Evolutionary conservation across 2,113 vertebrate species (phyloP), one percentile per base, ranked within the genome.

Genomic region (Myiozetetes cayanensis): DNA sequence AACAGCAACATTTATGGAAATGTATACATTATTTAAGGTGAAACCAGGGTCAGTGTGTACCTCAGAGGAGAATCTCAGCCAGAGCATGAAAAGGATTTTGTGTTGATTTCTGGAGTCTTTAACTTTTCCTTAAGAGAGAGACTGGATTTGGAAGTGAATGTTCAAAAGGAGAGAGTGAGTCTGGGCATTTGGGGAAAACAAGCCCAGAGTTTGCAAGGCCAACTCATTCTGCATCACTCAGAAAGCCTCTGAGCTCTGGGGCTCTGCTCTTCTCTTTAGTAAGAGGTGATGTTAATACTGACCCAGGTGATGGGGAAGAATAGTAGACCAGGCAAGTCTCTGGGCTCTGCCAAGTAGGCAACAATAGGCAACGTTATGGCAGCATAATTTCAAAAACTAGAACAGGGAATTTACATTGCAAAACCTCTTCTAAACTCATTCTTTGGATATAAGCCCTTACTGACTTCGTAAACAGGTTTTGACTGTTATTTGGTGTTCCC

Each of bases 91-190:
- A 95, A 94, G 53, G 39, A 14, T 80, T 88, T 82, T 0, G 0
- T 56, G 70, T 65, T 94, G 81, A 31, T 94, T 94, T 96, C 63
- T 87, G 88, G 91, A 90, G 39, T 61, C 56, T 88, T 66, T 81
- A 33, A 23, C 70, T 79, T 72, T 83, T 94, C 46, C 72, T 61
- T 56, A 44, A 65, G 75, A 85, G 73, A 62, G 33, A 12, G n/a
- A 39, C 24, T 39, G n/a, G 25, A 6, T 73, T 92, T 92, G 75
- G 73, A 95, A 90, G 78, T 6, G 43, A 61, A n/a, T 4, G 2
- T 79, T 84, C 39, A 13, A 49, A 84, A 87, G 56, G 2, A 70
- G 75, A 12, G 58, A 41, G 37, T 0, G 14, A 76, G 43, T 62
- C n/a, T 89, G 50, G 80, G 22, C 31, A 11, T 70, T 39, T 27